Evolutionary conservation across 2,888 invertebrate species (phyloP), one percentile per base, ranked within the genome.

Genomic region (Escarpia spicata): DNA sequence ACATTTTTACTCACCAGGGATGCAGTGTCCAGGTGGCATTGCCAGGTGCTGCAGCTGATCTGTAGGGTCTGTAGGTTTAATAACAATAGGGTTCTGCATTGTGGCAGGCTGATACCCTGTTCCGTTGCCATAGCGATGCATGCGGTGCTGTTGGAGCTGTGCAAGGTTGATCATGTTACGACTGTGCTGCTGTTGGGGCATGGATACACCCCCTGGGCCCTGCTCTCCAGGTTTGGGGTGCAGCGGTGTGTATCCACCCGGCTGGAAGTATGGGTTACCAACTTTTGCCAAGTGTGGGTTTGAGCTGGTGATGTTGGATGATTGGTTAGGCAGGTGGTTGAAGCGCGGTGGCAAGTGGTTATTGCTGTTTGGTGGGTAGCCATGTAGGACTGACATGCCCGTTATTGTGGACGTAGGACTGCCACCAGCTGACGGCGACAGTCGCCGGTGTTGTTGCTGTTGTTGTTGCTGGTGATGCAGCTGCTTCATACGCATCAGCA

Each of bases 81-180:
- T 75, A 19, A 75, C 75, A 26, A 75, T 75, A 19, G 75, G 75
- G 75, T 75, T 75, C 75, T 75, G 75, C 75, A 75, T 75, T 4
- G 75, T 75, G 75, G 75, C 75, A 19, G 75, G 75, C 19, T 75
- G 75, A 26, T 75, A 75, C 26, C 75, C 75, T 75, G 75, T n/a
- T 26, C 75, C 75, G 26, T 75, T 75, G 75, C 75, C 75, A 75
- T 75, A 75, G 75, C 75, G 75, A 75, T 92, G 93, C 91, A 92
- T 92, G 58, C 94, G 92, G 91, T 92, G 92, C 43, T 93, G 92
- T 91, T 94, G 94, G 60, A 93, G 92, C 90, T 93, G 93, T 60
- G 91, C 92, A n/a, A 94, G 92, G 91, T 92, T 93, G 92, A 94
- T 94, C 92, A 92, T 92, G 44, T 90, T 91, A 44, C 91, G 92